phyloP scores from a whole-genome alignment of 2,888 invertebrate genomes.

The Polydrusus cervinus region DNA sequence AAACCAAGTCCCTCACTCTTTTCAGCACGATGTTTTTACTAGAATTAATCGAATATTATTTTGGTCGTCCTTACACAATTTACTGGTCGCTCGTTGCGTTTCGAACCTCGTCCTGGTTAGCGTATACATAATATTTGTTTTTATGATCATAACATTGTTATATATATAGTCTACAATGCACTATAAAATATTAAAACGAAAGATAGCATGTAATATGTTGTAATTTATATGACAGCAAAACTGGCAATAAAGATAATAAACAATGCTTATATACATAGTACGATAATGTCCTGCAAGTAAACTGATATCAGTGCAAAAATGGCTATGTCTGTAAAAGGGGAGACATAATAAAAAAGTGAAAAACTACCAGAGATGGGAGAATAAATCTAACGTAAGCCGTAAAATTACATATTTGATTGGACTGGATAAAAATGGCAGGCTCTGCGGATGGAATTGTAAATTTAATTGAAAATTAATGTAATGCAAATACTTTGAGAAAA shows the following conservation, averaged over 20 bases:
- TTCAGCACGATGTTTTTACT: too few relatives aligned
- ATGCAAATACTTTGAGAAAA: conserved; percentile 51
- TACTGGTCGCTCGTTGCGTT: too few relatives aligned
- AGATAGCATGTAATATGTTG: not conserved
- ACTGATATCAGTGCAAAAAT: conserved; percentile 18
- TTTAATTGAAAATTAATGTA: conserved; percentile 55
- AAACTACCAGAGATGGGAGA: conserved; percentile 36
- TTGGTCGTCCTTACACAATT: too few relatives aligned
- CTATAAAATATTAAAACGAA: too few relatives aligned
- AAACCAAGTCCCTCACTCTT: too few relatives aligned
- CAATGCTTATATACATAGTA: not conserved
- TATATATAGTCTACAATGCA: too few relatives aligned
- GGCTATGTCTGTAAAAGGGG: conserved; percentile 12
- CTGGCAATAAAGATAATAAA: conserved; percentile 13
- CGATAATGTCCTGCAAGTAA: conserved; percentile 1
- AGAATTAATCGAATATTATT: too few relatives aligned
- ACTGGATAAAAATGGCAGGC: conserved; percentile 37
- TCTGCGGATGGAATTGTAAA: conserved; percentile 33
- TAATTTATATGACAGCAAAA: not conserved
- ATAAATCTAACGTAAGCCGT: conserved; percentile 50
- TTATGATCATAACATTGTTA: too few relatives aligned
- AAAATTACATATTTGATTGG: conserved; percentile 51
- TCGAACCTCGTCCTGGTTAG: too few relatives aligned
- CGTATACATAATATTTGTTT: too few relatives aligned
- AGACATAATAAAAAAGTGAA: conserved; percentile 27